Evolutionary conservation across 2,113 vertebrate species (phyloP), one percentile per base, ranked within the genome.

Genomic region (Equus przewalskii): DNA sequence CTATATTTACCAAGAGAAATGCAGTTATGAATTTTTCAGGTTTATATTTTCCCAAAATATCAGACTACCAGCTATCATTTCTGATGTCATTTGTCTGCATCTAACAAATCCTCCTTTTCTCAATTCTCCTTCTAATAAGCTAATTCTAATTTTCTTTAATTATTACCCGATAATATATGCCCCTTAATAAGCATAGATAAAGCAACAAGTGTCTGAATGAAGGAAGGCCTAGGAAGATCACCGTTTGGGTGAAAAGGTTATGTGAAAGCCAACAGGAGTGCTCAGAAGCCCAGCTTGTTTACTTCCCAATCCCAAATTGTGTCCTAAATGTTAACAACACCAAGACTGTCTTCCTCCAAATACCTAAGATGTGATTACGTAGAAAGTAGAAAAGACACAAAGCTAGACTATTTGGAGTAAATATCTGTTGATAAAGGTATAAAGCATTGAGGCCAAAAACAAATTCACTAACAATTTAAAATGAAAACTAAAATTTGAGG

Each of bases 401-500:
- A 60, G 6, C 9, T n/a, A 49, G 67, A 69, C 7, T 92, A 28
- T 75, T 78, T 56, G 78, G 51, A 92, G 69, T 30, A 93, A 94
- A 93, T 41, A 46, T 87, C 64, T 84, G n/a, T 64, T 92, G 87
- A 84, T 73, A 83, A 84, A 60, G 30, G 22, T 51, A 41, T 24
- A 86, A 92, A 91, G n/a, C 67, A 21, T 81, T 86, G 30, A 79
- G 49, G 19, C 54, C 33, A 46, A 80, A 72, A 44, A n/a, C 56
- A 18, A n/a, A 51, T 49, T 90, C 19, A 76, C 46, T 72, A 96
- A 89, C 2, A 72, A 81, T 78, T 89, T 91, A 13, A 36, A 86
- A 86, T 51, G 30, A 88, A 96, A 75, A 92, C 60, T 85, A 70
- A 94, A 73, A 81, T 79, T 62, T 94, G 46, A 84, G 51, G 41